Percentiles rank a stretch among this genome's conserved stretches.
Conservation (phyloP, 2,797 vertebrate genomes). For the Rhynchonycteris naso region DNA sequence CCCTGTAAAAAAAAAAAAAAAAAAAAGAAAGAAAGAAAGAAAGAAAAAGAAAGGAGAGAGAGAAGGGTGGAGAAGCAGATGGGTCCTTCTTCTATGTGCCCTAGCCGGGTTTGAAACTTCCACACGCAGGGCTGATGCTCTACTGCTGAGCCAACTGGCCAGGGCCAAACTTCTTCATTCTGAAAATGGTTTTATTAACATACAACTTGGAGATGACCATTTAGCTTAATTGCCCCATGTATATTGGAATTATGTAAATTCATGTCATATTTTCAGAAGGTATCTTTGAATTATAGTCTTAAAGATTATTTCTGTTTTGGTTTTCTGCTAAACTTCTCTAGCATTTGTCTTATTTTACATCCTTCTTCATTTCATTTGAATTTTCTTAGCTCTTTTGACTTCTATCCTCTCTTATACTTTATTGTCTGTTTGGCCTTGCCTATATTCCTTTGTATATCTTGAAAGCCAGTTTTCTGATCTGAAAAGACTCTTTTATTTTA, state of each 20-base stretch:
- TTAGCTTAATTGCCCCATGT: not conserved
- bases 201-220: not conserved
- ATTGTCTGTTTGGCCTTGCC: not conserved
- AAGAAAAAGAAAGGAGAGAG: too few species aligned
- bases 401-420: not conserved
- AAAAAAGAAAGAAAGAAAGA: too few species aligned
- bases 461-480: conserved; percentile 6
- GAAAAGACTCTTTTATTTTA: conserved; percentile 14
- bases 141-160: too few species aligned
- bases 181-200: not conserved
- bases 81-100: too few species aligned
- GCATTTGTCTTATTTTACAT: not conserved
- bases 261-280: not conserved
- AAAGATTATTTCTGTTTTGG: not conserved
- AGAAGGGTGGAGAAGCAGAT: too few species aligned
- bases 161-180: not conserved
- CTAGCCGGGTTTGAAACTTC: too few species aligned
- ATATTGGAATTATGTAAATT: not conserved
- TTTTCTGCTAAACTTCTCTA: not conserved
- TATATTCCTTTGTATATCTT: not conserved
- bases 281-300: not conserved
- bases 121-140: too few species aligned
- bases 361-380: not conserved
- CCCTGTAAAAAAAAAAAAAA: too few species aligned
- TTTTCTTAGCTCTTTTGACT: not conserved